Evolutionary conservation across 2,113 vertebrate species (phyloP).

Genomic region (Megaptera novaeangliae): DNA sequence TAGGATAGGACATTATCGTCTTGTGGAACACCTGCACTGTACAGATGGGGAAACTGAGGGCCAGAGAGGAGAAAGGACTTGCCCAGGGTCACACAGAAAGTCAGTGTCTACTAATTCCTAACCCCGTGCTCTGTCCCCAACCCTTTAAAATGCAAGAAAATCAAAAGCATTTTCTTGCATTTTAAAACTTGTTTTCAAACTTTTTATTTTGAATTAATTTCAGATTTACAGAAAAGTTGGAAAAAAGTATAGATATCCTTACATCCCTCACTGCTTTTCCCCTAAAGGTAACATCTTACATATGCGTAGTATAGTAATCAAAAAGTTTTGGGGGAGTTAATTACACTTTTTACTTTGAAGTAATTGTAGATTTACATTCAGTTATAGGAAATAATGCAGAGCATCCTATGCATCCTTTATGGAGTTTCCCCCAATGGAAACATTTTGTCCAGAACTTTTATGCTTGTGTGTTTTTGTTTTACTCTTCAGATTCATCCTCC

Average conservation of each 20-base stretch:
- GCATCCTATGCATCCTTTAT: not conserved
- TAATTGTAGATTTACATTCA: not conserved
- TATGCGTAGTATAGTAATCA: not conserved
- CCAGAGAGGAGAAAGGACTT: not conserved
- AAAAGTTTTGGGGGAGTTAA: not conserved
- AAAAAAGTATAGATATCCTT: not conserved
- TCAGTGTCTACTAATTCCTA: not conserved
- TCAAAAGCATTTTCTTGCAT: not conserved
- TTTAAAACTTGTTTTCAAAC: not conserved
- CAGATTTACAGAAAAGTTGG: not conserved
- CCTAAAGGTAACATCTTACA: not conserved
- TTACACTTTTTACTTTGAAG: not conserved
- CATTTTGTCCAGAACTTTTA: not conserved
- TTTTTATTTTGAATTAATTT: not conserved
- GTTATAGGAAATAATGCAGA: not conserved
- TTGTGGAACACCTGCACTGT: not conserved
- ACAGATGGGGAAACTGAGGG: not conserved
- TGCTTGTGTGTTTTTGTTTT: not conserved
- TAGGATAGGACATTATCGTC: not conserved
- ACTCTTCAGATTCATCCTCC: not conserved
- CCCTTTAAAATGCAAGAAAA: not conserved
- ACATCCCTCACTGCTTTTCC: not conserved
- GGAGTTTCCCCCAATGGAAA: not conserved
- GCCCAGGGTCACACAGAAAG: not conserved
- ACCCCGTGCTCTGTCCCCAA: accelerated